Base-by-base conservation (phyloP, 2,888 invertebrate genomes). In the Abrostola triplasia region DNA sequence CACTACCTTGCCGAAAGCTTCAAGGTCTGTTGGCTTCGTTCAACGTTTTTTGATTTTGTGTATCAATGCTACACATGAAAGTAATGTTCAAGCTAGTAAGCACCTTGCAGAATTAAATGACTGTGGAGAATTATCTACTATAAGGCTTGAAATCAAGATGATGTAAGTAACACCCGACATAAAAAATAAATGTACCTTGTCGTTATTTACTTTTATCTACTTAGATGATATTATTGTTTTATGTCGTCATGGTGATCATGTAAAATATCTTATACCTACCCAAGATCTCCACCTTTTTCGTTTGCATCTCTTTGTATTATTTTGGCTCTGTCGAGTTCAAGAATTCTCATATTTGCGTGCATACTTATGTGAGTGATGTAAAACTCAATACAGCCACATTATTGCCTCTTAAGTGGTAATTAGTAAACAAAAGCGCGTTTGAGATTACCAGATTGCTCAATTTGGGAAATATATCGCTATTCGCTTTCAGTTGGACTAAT, bases 381-480 rank as follows among this genome's bases (percentile, higher is more conserved):
- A 74, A 70, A 42, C 56, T 53, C 47, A 55, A 50, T 50, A 63
- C 53, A 59, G 59, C 35, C 56, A 61, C 62, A 60, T 71, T 58
- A 53, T 59, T 71, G 59, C 24, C 64, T 47, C 57, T 9, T 10
- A 57, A 54, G 48, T 71, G 64, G 42, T 71, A 71, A 78, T 60
- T 64, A 69, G 54, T 58, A 63, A 69, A 77, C 58, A 74, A 47
- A 56, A 65, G 55, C 57, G 12, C 48, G 38, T 44, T 12, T 40
- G 40, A 57, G 49, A 73, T 48, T 38, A 35, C 36, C 44, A 59
- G 64, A 76, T 76, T 72, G 37, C 76, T 69, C 42, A 56, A 72
- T 69, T 79, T 79, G 59, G 65, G 50, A 60, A 62, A 62, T 60
- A 70, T 59, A 76, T 64, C 63, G 64, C 64, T 76, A 64, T 76